Evolutionary conservation across 1,140 invertebrate species (phyloP).

Genomic region (Drosophila arawakana): DNA sequence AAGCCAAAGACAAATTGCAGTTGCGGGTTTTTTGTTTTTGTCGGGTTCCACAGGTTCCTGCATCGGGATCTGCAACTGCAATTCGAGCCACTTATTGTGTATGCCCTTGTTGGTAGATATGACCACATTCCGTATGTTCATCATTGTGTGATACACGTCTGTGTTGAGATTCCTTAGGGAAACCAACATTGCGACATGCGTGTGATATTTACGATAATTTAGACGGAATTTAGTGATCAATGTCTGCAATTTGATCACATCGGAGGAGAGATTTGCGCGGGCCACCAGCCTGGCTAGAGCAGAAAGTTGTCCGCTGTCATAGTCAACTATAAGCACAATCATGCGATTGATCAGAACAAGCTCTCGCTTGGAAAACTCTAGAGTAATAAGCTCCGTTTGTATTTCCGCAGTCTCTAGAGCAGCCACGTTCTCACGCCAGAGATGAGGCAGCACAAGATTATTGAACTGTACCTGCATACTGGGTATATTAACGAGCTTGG

Average conservation of each 20-base stretch:
- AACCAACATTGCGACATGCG: slow-evolving; percentile 35
- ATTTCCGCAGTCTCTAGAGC: slow-evolving; percentile 60
- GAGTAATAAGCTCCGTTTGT: slow-evolving; percentile 54
- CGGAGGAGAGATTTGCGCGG: slow-evolving; percentile 31
- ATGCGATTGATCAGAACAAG: slow-evolving; percentile 53
- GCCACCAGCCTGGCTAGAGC: slow-evolving; percentile 40
- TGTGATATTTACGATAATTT: slow-evolving; percentile 53
- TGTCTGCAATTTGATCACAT: slow-evolving; percentile 69
- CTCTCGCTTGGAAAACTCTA: slow-evolving; percentile 77
- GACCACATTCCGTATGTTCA: slow-evolving; percentile 63
- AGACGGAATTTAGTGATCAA: slow-evolving; percentile 56
- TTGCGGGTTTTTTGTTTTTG: slow-evolving; percentile 20
- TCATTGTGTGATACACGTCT: slow-evolving; percentile 62
- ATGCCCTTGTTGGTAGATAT: slow-evolving; percentile 55
- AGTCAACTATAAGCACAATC: slow-evolving; percentile 37
- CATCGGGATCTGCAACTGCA: slow-evolving; percentile 61
- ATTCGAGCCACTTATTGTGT: slow-evolving; percentile 69
- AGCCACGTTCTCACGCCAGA: slow-evolving; percentile 65
- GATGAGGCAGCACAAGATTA: slow-evolving; percentile 53
- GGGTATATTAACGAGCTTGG: slow-evolving; percentile 65
- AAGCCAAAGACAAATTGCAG: slow-evolving; percentile 67
- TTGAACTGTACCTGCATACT: slow-evolving; percentile 58
- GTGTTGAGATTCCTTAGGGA: slow-evolving; percentile 63
- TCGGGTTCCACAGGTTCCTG: not conserved
- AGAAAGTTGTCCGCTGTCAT: slow-evolving; percentile 33